Evolutionary conservation across 2,888 invertebrate species (phyloP).

Genomic region (Pteria penguin): DNA sequence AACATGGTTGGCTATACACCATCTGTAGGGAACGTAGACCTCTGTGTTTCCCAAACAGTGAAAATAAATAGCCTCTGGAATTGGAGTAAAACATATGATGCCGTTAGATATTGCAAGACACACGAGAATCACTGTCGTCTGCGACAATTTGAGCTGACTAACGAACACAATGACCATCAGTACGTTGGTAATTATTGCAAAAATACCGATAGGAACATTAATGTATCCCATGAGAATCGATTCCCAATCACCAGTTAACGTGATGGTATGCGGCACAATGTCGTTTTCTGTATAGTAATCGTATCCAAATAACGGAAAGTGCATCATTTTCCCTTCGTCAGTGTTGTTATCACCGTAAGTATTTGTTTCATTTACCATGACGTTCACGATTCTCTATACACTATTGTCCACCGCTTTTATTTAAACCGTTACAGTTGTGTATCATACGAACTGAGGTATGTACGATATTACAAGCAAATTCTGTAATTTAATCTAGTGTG

Average conservation of each 20-base stretch:
- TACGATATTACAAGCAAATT: too few relatives aligned
- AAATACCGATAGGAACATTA: constrained; percentile 15
- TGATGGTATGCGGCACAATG: background rate
- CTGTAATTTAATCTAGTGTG: too few relatives aligned
- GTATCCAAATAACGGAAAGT: too few relatives aligned
- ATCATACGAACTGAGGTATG: too few relatives aligned
- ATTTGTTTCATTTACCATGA: too few relatives aligned
- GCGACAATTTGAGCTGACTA: constrained; percentile 40
- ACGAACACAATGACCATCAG: constrained; percentile 43
- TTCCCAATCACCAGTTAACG: constrained; percentile 2
- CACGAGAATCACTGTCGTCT: constrained; percentile 49
- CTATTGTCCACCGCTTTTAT: too few relatives aligned
- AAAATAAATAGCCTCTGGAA: constrained; percentile 42
- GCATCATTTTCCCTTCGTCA: too few relatives aligned
- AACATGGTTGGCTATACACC: constrained; percentile 29
- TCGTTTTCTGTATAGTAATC: background rate
- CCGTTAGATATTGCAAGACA: constrained; percentile 48
- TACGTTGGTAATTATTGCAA: constrained; percentile 43
- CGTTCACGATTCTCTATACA: too few relatives aligned
- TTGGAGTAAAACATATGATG: constrained; percentile 40
- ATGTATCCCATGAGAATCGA: background rate
- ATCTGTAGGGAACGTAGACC: constrained; percentile 3
- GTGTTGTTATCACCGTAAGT: too few relatives aligned
- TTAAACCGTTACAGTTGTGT: too few relatives aligned
- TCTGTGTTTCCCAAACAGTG: constrained; percentile 28